These are phyloP conservation scores for Carlito syrichta DNA, from an alignment of 2,113 vertebrate species.

Conservation along the genomic window DNA sequence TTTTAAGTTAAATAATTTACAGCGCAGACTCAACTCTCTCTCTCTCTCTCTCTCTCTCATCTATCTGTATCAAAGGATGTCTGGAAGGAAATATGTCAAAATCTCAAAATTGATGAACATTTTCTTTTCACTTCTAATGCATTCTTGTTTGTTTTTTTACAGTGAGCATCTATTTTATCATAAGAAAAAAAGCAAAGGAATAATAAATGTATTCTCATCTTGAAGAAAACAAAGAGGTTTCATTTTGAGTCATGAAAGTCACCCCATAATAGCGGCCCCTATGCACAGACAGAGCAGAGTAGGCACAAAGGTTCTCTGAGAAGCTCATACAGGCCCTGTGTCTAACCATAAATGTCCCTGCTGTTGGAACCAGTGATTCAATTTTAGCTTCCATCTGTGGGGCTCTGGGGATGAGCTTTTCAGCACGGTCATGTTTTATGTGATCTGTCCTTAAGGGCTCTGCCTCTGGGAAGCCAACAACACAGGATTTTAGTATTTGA, in stretches of 20 bases:
- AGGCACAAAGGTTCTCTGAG: not conserved
- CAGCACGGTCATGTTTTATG: not conserved
- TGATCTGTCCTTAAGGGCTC: not conserved
- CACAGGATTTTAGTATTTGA: too few species aligned
- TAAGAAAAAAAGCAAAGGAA: not conserved
- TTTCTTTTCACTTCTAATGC: not conserved
- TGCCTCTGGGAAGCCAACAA: too few species aligned
- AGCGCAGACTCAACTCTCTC: not conserved
- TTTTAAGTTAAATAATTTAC: slow-evolving; percentile 2
- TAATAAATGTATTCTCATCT: not conserved
- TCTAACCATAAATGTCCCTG: not conserved
- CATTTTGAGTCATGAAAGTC: not conserved
- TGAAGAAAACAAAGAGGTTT: not conserved
- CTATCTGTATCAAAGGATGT: not conserved
- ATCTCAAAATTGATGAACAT: not conserved
- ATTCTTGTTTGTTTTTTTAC: not conserved
- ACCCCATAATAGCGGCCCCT: not conserved
- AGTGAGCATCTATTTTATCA: not conserved
- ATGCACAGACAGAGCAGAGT: not conserved
- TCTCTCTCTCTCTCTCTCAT: not conserved
- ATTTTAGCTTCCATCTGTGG: not conserved
- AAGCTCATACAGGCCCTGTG: not conserved
- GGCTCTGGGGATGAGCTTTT: not conserved
- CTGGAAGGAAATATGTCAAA: not conserved
- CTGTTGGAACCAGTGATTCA: not conserved